phyloP scores from a whole-genome alignment of 2,113 vertebrate species.

The Mohoua ochrocephala region DNA sequence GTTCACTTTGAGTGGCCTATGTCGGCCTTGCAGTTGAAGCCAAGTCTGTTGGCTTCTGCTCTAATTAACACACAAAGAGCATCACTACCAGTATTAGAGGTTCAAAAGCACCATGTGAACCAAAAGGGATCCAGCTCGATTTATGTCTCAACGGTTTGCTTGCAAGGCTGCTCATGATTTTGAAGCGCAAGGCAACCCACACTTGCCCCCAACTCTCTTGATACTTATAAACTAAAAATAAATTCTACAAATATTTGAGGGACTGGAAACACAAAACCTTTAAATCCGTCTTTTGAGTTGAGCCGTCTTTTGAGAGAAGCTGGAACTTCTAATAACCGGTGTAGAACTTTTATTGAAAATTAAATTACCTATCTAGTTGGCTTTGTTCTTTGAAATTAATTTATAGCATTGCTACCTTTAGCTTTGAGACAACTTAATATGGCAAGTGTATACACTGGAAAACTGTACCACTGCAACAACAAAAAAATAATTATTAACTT shows the following conservation, averaged over 20 bases:
- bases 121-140: background rate
- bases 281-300: background rate
- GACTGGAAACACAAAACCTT: background rate
- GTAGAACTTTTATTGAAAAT: background rate
- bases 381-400: background rate
- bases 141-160: background rate
- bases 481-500: background rate
- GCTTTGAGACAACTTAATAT: background rate
- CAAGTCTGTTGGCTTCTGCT: background rate
- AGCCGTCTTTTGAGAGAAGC: background rate
- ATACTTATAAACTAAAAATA: background rate
- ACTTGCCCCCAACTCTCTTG: background rate
- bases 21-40: background rate
- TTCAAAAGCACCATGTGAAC: background rate
- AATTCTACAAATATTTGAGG: background rate
- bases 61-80: background rate
- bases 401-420: background rate
- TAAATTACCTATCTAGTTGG: background rate
- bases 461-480: background rate
- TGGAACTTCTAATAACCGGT: background rate
- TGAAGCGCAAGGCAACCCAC: background rate
- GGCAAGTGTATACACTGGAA: background rate
- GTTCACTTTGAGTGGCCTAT: background rate
- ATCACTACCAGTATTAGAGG: background rate
- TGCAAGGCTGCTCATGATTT: background rate